Base-by-base conservation (phyloP, 2,888 invertebrate species). In the Macrophya annulata region DNA sequence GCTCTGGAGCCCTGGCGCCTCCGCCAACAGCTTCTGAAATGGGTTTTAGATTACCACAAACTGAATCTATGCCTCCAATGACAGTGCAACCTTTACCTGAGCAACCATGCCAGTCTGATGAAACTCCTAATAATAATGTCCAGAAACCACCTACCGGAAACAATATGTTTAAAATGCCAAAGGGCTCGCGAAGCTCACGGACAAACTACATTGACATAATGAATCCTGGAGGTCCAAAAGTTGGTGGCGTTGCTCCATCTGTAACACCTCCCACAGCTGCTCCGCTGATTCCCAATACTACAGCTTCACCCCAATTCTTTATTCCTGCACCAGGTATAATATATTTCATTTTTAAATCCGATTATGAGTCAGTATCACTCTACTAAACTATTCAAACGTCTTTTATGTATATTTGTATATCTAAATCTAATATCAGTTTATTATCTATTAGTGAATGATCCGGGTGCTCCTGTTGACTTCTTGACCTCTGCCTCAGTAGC, bases 171-270 rank as follows among this genome's bases (percentile, higher is more conserved):
- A 97, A 97, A 93, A 95, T 97, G 94, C 96, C 96, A 93, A 96
- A 96, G 89, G 95, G 96, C 88, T 71, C 71, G 6, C 95, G 97
- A 94, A 96, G 97, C 96, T 93, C 96, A 96, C 91, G 93, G 84
- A 90, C 92, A 94, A 91, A 92, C 88, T 99, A 98, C 94, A 97
- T 98, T 89, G 98, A 98, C 94, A 97, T 98, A 86, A 96, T 98
- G 94, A 97, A 97, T 94, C 97, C 97, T 68, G 94, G 95, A 88
- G 96, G 96, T n/a, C 93, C 92, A 10, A 93, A 94, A 68, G 89
- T 93, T 31, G 88, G 90, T 37, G 89, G 90, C 45, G 87, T 91
- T 48, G 91, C 94, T 4, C 88, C 90, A 68, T 89, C 87, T 31
- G 82, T 92, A 83, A 91, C 94, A 17, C 93, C 93, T 68, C 93